phyloP scores from a whole-genome alignment of 2,797 vertebrate species.

The Melanotaenia pygmaea region DNA sequence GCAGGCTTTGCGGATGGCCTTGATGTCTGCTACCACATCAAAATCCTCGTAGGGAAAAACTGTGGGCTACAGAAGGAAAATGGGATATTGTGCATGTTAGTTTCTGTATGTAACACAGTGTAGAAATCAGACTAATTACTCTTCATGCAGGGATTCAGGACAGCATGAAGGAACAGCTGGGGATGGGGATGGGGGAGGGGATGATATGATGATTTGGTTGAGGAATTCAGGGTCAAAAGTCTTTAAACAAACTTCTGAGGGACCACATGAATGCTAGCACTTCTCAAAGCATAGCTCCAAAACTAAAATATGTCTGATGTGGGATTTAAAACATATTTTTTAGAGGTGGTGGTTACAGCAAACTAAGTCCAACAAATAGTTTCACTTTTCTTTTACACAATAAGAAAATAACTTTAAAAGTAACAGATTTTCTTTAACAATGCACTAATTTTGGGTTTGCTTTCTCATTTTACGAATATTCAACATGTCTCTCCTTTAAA shows the following conservation, averaged over 20 bases:
- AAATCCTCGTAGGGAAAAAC: slow-evolving; percentile 82
- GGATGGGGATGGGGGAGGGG: slow-evolving; percentile 46
- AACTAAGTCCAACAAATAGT: background rate
- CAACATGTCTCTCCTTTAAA: background rate
- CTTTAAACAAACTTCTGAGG: slow-evolving; percentile 67
- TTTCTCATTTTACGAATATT: background rate
- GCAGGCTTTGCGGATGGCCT: slow-evolving; percentile 86
- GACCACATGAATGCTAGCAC: slow-evolving; percentile 12
- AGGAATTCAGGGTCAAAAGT: slow-evolving; percentile 60
- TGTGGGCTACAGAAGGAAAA: slow-evolving; percentile 73
- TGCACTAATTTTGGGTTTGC: background rate
- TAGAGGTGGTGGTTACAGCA: background rate
- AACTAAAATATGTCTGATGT: background rate
- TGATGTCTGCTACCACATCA: slow-evolving; percentile 82
- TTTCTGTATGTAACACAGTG: background rate
- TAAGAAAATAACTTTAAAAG: background rate
- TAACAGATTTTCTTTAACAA: background rate
- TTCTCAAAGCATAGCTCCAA: background rate
- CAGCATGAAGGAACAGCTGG: slow-evolving; percentile 36
- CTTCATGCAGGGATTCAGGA: slow-evolving; percentile 5
- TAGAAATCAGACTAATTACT: slow-evolving; percentile 6
- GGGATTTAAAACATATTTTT: background rate
- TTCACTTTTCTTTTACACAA: background rate
- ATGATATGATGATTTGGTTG: background rate
- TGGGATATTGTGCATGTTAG: background rate